Conservation (phyloP, 2,797 vertebrate species). For the Gambusia yucatana region DNA sequence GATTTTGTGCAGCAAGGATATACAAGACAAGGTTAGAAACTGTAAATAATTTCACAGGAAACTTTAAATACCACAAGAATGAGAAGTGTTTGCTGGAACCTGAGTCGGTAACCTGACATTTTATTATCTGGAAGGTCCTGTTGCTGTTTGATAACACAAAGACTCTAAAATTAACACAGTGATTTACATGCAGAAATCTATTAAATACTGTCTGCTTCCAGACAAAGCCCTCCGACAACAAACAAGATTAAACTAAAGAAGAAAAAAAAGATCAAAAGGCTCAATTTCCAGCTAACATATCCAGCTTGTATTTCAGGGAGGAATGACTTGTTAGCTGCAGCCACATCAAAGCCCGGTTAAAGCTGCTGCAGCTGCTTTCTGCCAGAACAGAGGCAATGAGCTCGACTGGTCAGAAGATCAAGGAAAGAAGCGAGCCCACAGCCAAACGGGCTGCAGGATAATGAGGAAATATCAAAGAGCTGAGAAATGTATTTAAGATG, state of each 20-base stretch:
- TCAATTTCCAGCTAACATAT: slow-evolving; percentile 42
- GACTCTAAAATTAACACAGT: slow-evolving; percentile 26
- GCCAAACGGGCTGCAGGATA: background rate
- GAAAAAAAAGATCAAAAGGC: slow-evolving; percentile 56
- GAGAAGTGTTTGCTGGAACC: background rate
- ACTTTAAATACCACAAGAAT: background rate
- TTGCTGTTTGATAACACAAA: slow-evolving; percentile 25
- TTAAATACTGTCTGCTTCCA: slow-evolving; percentile 20
- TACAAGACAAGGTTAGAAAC: background rate
- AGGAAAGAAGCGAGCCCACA: slow-evolving; percentile 10
- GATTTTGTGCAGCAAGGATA: background rate
- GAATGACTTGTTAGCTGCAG: slow-evolving; percentile 43
- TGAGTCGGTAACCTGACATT: background rate
- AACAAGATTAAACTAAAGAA: slow-evolving; percentile 46
- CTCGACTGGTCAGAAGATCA: slow-evolving; percentile 49
- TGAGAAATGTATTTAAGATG: slow-evolving; percentile 4
- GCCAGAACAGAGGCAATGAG: slow-evolving; percentile 25
- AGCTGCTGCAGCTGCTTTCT: slow-evolving; percentile 7
- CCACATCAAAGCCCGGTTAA: slow-evolving; percentile 59
- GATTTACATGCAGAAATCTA: slow-evolving; percentile 21
- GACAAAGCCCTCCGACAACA: slow-evolving; percentile 33
- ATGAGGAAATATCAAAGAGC: slow-evolving; percentile 27
- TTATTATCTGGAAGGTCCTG: slow-evolving; percentile 15
- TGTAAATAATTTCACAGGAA: background rate
- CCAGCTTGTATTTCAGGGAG: slow-evolving; percentile 35